Evolutionary conservation across 2,888 invertebrate species (phyloP).

Genomic region (Nephrocerus scutellatus): DNA sequence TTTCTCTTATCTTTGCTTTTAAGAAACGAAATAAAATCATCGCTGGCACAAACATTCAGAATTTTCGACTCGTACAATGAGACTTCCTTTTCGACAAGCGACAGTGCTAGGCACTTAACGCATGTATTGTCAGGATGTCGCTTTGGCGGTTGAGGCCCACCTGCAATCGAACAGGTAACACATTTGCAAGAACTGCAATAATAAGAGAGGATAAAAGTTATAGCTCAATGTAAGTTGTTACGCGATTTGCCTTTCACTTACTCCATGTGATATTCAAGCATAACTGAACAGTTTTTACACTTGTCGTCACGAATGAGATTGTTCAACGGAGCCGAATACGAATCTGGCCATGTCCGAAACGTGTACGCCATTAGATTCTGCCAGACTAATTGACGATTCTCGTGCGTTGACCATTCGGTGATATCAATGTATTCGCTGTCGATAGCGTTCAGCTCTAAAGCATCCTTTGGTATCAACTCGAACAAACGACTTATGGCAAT

Average conservation of each 20-base stretch:
- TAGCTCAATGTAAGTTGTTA: not conserved
- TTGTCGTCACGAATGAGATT: constrained; percentile 38
- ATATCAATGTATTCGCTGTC: constrained; percentile 40
- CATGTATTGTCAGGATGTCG: constrained; percentile 33
- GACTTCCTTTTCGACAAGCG: constrained; percentile 41
- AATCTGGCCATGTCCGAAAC: constrained; percentile 40
- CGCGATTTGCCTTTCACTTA: constrained; percentile 25
- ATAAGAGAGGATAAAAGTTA: not conserved
- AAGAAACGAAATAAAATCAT: constrained; percentile 33
- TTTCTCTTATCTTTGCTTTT: constrained; percentile 24
- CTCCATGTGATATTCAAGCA: constrained; percentile 43
- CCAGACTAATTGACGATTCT: constrained; percentile 44
- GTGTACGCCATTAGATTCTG: constrained; percentile 43
- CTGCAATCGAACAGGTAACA: constrained; percentile 45
- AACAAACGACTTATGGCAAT: constrained; percentile 41
- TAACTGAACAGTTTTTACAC: constrained; percentile 40
- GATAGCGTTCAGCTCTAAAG: constrained; percentile 37
- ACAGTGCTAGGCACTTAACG: constrained; percentile 41
- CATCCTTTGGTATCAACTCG: constrained; percentile 40
- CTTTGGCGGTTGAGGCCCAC: constrained; percentile 34
- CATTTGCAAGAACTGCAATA: constrained; percentile 41
- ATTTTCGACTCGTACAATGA: constrained; percentile 44
- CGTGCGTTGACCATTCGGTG: constrained; percentile 41
- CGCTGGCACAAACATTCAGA: constrained; percentile 41
- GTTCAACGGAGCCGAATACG: constrained; percentile 40